Conservation (phyloP, 2,888 invertebrate species). For the Drosophila peninsularis region DNA sequence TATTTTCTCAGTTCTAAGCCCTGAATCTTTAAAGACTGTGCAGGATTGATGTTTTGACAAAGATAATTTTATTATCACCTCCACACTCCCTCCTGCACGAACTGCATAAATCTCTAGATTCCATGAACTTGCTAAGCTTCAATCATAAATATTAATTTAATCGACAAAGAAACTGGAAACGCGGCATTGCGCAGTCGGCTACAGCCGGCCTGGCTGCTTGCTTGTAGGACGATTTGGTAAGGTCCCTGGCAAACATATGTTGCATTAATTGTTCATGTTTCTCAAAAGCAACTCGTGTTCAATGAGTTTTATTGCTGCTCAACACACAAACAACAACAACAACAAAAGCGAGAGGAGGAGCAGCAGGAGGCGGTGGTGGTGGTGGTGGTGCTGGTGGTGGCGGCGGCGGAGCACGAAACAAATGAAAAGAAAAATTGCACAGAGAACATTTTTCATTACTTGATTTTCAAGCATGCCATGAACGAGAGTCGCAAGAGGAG, state of each 20-base stretch:
- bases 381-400: not conserved
- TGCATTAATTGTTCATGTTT: slow-evolving; percentile 79
- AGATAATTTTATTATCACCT: not conserved
- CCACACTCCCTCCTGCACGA: not conserved
- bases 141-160: slow-evolving; percentile 4
- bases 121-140: not conserved
- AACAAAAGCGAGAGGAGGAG: no score
- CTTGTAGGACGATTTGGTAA: slow-evolving; percentile 26
- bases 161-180: not conserved
- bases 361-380: slow-evolving; percentile 10
- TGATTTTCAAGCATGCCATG: slow-evolving; percentile 73
- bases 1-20: not conserved
- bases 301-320: slow-evolving; percentile 79
- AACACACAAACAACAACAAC: slow-evolving; percentile 64
- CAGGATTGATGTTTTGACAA: not conserved
- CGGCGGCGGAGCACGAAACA: slow-evolving; percentile 44
- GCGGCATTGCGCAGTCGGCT: slow-evolving; percentile 4
- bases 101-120: not conserved
- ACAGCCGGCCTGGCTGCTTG: slow-evolving; percentile 1
- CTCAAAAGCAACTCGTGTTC: slow-evolving; percentile 76
- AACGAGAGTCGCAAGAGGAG: slow-evolving; percentile 25
- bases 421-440: slow-evolving; percentile 77
- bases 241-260: slow-evolving; percentile 68
- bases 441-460: slow-evolving; percentile 80
- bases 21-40: no score